phyloP scores from a whole-genome alignment of 2,797 vertebrate genomes.

The Peromyscus melanophrys region DNA sequence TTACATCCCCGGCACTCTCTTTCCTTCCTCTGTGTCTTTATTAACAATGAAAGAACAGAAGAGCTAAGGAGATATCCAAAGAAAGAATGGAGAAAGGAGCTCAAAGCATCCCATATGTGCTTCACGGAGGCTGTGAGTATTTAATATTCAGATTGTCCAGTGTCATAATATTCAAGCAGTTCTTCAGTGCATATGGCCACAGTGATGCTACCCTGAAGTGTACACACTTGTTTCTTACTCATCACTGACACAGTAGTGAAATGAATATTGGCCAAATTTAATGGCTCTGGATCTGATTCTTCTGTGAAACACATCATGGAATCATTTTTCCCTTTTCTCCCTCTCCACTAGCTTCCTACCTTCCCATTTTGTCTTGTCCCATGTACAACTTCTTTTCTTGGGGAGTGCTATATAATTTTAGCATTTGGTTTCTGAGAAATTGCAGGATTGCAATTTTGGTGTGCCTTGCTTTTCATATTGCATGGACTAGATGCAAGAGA shows the following conservation, averaged over 20 bases:
- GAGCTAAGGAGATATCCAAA: neutral
- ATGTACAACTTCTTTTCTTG: neutral
- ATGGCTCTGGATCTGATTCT: neutral
- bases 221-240: neutral
- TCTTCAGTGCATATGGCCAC: neutral
- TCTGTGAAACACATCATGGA: neutral
- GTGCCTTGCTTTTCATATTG: neutral
- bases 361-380: neutral
- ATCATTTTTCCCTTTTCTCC: neutral
- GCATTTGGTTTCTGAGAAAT: constrained; percentile 43
- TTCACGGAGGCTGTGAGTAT: neutral
- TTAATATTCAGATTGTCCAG: neutral
- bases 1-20: neutral
- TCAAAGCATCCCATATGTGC: neutral
- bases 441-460: neutral
- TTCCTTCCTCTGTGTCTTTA: neutral
- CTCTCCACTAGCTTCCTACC: neutral
- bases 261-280: neutral
- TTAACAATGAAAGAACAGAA: neutral
- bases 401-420: constrained; percentile 4
- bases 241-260: neutral
- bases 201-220: neutral
- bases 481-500: neutral
- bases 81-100: neutral
- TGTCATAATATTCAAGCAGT: neutral